Evolutionary conservation across 2,113 vertebrate genomes (phyloP), one percentile per base, ranked within the genome.

Genomic region (Illadopsis cleaveri): DNA sequence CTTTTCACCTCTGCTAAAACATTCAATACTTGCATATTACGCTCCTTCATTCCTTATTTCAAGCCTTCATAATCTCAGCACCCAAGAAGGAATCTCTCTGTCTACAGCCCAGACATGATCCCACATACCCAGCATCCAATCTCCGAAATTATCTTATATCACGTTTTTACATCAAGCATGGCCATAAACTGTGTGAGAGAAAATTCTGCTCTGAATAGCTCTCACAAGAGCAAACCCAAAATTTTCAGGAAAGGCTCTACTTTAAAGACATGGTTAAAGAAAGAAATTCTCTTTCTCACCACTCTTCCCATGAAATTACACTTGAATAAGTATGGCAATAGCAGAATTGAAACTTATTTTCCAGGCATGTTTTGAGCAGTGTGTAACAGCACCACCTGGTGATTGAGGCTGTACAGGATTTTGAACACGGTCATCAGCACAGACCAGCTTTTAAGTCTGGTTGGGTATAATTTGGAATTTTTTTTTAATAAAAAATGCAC

Each of bases 371-470:
- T 85, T 44, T 7, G 54, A 93, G 56, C 72, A 9, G 57, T 2
- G 76, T 80, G 25, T 68, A 92, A 95, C 60, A 93, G 96, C 96
- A 95, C 96, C 95, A 96, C 77, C 96, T 94, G 85, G 92, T 94
- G 96, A 94, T 20, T 11, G 5, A 3, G 76, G 30, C 35, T 17
- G 10, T 4, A 56, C 5, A 17, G 11, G n/a, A 64, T 58, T 93
- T 37, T 72, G 42, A 75, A 83, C n/a, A 48, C 11, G 62, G n/a
- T 6, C 35, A 78, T 31, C 13, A 47, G n/a, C 40, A 51, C 0
- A 50, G 18, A 91, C 35, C 11, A 76, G 30, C 31, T 68, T 78
- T 64, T 50, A 64, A 57, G 28, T 28, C 56, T 57, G 18, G 4
- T 35, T 56, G 21, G 24, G 14, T 30, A 48, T 7, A 79, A 66